Base-by-base conservation (phyloP, 2,888 invertebrate species). In the Dryocosmus kuriphilus region DNA sequence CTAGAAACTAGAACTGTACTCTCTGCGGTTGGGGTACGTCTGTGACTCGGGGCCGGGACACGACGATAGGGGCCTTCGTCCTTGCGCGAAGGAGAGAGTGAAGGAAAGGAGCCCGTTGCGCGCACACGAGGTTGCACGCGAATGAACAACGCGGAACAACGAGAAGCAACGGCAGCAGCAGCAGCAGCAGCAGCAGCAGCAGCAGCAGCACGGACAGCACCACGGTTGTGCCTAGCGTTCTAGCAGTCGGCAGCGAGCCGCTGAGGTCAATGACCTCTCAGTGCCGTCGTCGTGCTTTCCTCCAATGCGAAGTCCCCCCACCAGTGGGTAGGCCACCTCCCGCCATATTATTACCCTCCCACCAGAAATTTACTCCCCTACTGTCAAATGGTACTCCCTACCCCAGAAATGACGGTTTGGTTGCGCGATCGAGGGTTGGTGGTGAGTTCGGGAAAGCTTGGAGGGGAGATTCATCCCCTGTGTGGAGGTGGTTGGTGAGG, bases 201-300 rank as follows among this genome's bases (percentile, higher is more conserved):
- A 86, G 83, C 82, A 82, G 84, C 86, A 81, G 77, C 81, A 80
- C 80, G 86, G 85, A 86, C 86, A 86, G 83, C 85, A 84, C 85
- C 85, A 80, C 86, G 84, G 85, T 85, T 85, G 85, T 87, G 87
- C 87, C 84, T 86, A 89, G 88, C 90, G 88, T 89, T 90, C 90
- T 89, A 90, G 89, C 91, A 90, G 91, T 90, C 90, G 91, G 90
- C 90, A 90, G 89, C 90, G 88, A 90, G 90, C 90, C 89, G 90
- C 90, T 90, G 86, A 86, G 91, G 91, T 91, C 91, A 91, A 91
- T 89, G 91, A 91, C 71, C 91, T 90, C 89, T 80, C 86, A 88
- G 87, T 86, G 90, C 88, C 90, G 89, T 89, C 89, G 90, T 87
- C 88, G 89, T 86, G 88, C 85, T 88, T 89, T 87, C 89, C 89